Evolutionary conservation across 1,140 invertebrate genomes (phyloP).

Genomic region (Maniola jurtina): DNA sequence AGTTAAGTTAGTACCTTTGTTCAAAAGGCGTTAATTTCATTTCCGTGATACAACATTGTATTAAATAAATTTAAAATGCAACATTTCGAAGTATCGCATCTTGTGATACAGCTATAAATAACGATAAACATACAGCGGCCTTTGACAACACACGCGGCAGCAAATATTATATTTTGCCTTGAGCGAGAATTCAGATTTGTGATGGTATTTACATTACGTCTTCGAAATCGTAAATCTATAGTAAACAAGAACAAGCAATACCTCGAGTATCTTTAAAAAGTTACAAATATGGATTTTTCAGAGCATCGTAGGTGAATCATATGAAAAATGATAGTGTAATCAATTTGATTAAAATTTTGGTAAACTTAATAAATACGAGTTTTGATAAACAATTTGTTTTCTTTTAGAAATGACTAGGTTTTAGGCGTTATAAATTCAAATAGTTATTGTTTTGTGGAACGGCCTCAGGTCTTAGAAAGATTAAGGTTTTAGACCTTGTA

Average conservation of each 20-base stretch:
- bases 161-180: constrained; percentile 23
- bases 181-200: constrained; percentile 20
- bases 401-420: too few relatives aligned
- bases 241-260: constrained; percentile 11
- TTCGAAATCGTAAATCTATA: constrained; percentile 22
- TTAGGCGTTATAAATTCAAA: too few relatives aligned
- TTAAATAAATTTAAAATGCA: constrained; percentile 3
- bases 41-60: not conserved
- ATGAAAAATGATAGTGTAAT: too few relatives aligned
- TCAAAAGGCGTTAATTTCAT: too few relatives aligned
- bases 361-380: too few relatives aligned
- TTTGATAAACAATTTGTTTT: too few relatives aligned
- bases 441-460: too few relatives aligned
- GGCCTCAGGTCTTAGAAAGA: too few relatives aligned
- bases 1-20: too few relatives aligned
- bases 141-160: constrained; percentile 20
- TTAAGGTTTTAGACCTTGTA: too few relatives aligned
- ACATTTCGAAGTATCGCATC: constrained; percentile 2
- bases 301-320: not conserved
- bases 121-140: constrained; percentile 24
- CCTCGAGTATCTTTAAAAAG: not conserved
- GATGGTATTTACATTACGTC: constrained; percentile 23
- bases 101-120: constrained; percentile 17
- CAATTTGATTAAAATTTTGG: too few relatives aligned
- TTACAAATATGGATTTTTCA: constrained; percentile 1